A percentile compares a stretch with the other conserved stretches of the same genome.
Evolutionary conservation across 2,888 invertebrate genomes (phyloP).

Genomic region (Sisyra terminalis): DNA sequence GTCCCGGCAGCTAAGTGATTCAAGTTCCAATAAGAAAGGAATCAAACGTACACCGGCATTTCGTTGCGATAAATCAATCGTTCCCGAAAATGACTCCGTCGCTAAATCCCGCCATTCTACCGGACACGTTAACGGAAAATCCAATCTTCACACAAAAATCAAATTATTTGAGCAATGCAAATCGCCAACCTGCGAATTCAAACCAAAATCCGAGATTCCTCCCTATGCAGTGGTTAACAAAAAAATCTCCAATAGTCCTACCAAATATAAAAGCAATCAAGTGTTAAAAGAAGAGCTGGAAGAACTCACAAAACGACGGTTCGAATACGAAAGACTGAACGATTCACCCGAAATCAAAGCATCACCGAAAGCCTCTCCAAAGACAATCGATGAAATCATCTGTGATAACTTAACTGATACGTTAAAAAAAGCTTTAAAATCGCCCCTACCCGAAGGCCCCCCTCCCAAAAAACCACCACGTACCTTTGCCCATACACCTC

Average conservation of each 20-base stretch:
- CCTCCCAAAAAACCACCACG: conserved; percentile 64
- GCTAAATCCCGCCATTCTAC: background rate
- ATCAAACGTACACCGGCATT: conserved; percentile 41
- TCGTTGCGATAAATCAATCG: conserved; percentile 25
- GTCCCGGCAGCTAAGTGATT: conserved; percentile 26
- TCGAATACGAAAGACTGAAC: background rate
- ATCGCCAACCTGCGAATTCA: background rate
- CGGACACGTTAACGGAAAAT: background rate
- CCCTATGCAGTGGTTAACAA: background rate
- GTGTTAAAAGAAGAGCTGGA: conserved; percentile 4
- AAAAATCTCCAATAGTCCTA: conserved; percentile 1
- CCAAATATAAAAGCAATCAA: conserved; percentile 4
- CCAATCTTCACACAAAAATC: conserved; percentile 4
- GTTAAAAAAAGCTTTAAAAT: conserved; percentile 44
- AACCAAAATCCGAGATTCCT: background rate
- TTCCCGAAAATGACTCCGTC: background rate
- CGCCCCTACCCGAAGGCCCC: conserved; percentile 50
- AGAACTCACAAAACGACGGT: conserved; percentile 1
- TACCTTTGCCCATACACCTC: conserved; percentile 31
- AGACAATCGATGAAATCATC: conserved; percentile 8
- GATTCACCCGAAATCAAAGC: conserved; percentile 6
- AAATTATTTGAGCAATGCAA: conserved; percentile 12
- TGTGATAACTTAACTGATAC: conserved; percentile 32
- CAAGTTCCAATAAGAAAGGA: conserved; percentile 21
- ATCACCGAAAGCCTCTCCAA: conserved; percentile 9